Evolutionary conservation across 2,888 invertebrate species (phyloP).

Genomic region (Agapetus fuscipes): DNA sequence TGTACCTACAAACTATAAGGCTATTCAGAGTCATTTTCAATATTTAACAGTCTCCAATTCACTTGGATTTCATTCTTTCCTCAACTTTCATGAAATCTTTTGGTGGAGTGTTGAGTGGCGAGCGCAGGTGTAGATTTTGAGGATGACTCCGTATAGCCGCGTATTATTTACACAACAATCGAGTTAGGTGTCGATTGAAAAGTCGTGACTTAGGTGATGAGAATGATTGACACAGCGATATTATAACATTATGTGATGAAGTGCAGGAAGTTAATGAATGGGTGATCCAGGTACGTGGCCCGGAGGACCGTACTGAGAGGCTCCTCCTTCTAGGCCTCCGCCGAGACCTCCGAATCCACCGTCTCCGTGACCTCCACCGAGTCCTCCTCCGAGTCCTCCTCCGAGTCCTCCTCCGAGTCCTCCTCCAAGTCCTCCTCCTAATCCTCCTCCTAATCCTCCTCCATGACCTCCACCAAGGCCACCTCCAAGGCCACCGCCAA

Average conservation of each 20-base stretch:
- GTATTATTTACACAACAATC: constrained; percentile 9
- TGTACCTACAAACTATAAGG: constrained; percentile 3
- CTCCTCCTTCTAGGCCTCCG: constrained; percentile 33
- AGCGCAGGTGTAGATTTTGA: no score
- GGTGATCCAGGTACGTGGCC: constrained; percentile 40
- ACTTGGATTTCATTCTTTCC: no score
- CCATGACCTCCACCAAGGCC: constrained; percentile 27
- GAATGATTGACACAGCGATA: constrained; percentile 5
- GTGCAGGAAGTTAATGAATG: constrained; percentile 29
- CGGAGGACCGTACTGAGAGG: constrained; percentile 44
- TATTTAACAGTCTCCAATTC: no score
- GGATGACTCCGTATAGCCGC: no score
- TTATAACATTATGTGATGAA: constrained; percentile 1
- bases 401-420: constrained; percentile 28
- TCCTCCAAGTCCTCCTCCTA: constrained; percentile 24
- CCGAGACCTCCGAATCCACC: constrained; percentile 31
- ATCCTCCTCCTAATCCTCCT: constrained; percentile 24
- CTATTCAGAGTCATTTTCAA: no score
- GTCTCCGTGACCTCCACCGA: constrained; percentile 26
- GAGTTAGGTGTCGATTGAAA: neutral
- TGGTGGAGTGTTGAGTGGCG: no score
- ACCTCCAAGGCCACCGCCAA: constrained; percentile 25
- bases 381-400: constrained; percentile 24
- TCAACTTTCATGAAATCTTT: no score
- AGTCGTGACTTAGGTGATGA: constrained; percentile 3